phyloP scores from a whole-genome alignment of 1,140 invertebrate genomes.

The Telenomus remus region DNA sequence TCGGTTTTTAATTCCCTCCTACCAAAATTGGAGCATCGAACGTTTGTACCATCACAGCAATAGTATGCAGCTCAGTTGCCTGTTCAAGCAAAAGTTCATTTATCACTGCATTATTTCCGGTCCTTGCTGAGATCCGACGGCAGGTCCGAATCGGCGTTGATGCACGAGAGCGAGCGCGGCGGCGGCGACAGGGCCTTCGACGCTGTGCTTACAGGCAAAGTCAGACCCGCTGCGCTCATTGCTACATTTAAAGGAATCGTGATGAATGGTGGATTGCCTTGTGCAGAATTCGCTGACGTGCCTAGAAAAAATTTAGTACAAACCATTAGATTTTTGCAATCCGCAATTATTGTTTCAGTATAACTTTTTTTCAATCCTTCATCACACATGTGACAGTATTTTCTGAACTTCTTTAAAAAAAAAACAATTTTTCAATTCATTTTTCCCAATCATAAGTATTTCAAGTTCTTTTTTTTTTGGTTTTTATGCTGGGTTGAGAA shows the following conservation, averaged over 20 bases:
- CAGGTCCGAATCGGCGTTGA: conserved; percentile 62
- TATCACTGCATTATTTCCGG: conserved; percentile 58
- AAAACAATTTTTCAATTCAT: too few species aligned
- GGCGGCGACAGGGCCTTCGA: conserved; percentile 66
- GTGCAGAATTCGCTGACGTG: conserved; percentile 66
- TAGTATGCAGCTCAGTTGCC: background rate
- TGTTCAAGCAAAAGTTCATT: too few species aligned
- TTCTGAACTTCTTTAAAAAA: conserved; percentile 1
- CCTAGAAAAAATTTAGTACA: conserved; percentile 56
- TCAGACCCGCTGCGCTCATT: conserved; percentile 69
- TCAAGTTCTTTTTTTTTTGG: too few species aligned
- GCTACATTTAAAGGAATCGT: conserved; percentile 72
- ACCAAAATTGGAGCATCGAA: too few species aligned
- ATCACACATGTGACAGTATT: too few species aligned
- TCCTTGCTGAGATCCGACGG: conserved; percentile 72
- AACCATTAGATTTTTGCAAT: conserved; percentile 29
- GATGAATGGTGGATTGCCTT: conserved; percentile 71
- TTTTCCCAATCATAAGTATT: too few species aligned
- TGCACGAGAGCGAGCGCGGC: conserved; percentile 59
- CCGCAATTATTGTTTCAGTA: conserved; percentile 10
- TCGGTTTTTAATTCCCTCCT: too few species aligned
- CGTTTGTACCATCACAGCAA: too few species aligned
- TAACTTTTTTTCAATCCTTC: too few species aligned
- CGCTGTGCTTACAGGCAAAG: conserved; percentile 66
- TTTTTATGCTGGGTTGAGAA: too few species aligned